Base-by-base conservation (phyloP, 2,888 invertebrate genomes). In the Agelastica alni region DNA sequence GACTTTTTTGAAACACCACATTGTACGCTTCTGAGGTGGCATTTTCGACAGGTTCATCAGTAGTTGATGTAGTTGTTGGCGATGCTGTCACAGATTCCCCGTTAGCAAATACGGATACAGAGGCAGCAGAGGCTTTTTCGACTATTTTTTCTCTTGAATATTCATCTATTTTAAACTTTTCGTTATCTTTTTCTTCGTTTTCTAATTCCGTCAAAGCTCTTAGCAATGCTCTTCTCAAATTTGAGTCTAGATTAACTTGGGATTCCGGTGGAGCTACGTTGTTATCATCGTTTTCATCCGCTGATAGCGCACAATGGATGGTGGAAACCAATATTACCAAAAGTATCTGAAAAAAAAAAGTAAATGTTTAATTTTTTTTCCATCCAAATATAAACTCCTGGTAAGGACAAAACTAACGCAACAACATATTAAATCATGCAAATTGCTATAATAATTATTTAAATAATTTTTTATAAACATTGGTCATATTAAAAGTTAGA, bases 171-270 rank as follows among this genome's bases (percentile, higher is more conserved):
- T 76, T 75, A 45, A 79, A 80, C 59, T 80, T 79, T 5, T 68
- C 32, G 31, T 63, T 63, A 22, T 59, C 52, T 2, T 80, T 79
- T 10, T 83, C 82, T 59, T 83, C 85, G 59, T 84, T 83, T 75
- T 91, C 90, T 42, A 91, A 77, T 67, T 90, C 89, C 44, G 85
- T 86, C 3, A 92, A 79, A 7, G 91, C 91, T 76, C 85, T 86
- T 3, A 91, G 77, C 32, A 91, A 77, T 1, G 91, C 91, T 74
- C 85, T 84, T 10, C 91, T 80, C 22, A 92, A 82, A 59, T 86
- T 87, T 36, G 86, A 85, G 72, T 91, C 90, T 49, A 91, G 75
- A 53, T 86, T 83, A 1, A 84, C 80, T 39, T 56, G 44, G 4
- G 48, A 42, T 10, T 55, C 7, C 6, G 57, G 28, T 5, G 37